phyloP scores from a whole-genome alignment of 2,797 vertebrate species.

The Pitangus sulphuratus region DNA sequence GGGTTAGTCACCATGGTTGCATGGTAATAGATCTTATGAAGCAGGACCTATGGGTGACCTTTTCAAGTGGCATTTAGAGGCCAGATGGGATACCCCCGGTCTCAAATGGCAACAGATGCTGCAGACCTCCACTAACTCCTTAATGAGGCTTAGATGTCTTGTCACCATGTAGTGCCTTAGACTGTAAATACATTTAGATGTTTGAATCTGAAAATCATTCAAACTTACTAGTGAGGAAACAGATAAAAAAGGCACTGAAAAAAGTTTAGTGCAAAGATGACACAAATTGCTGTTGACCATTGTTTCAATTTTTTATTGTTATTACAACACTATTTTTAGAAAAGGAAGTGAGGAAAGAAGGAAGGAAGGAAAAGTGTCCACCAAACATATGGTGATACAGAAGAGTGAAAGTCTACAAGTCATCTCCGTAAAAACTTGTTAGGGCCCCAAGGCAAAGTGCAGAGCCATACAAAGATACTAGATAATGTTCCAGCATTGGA shows the following conservation, averaged over 20 bases:
- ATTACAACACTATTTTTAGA: background rate
- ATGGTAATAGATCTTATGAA: background rate
- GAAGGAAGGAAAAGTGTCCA: background rate
- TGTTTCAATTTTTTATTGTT: background rate
- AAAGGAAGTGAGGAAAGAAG: background rate
- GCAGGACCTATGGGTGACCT: background rate
- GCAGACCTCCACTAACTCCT: background rate
- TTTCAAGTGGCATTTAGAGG: background rate
- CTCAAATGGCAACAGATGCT: background rate
- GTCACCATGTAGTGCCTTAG: too few species aligned
- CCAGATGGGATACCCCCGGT: too few species aligned
- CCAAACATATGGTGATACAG: background rate
- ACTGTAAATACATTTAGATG: background rate
- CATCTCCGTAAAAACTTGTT: background rate
- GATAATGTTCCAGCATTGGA: background rate
- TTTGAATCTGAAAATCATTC: background rate
- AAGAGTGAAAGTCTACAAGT: background rate
- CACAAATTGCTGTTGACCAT: background rate
- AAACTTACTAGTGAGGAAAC: background rate
- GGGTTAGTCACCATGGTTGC: background rate
- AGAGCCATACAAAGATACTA: background rate
- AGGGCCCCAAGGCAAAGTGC: background rate
- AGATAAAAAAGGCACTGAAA: background rate
- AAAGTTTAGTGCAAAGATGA: background rate
- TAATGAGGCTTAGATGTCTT: background rate